These are phyloP conservation scores for Drosophila trapezifrons DNA, from an alignment of 1,140 invertebrate genomes.

Conservation along the genomic window DNA sequence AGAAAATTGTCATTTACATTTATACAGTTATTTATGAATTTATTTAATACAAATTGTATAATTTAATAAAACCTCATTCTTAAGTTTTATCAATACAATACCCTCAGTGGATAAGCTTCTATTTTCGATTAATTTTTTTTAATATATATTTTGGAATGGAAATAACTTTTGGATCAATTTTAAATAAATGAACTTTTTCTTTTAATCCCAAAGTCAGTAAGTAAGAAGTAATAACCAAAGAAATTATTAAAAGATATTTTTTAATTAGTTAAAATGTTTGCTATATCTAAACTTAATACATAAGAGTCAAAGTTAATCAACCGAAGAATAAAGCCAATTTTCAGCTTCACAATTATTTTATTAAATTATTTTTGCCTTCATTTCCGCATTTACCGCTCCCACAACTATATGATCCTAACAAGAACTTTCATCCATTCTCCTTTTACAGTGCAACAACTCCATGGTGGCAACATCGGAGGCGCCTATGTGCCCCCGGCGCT, in stretches of 20 bases:
- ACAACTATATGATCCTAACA: conserved; percentile 1
- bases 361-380: not conserved
- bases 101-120: no score
- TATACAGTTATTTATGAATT: not conserved
- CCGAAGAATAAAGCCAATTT: not conserved
- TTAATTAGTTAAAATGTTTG: not conserved
- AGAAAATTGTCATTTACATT: not conserved
- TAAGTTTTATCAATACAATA: no score
- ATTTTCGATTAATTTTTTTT: no score
- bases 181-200: not conserved
- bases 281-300: not conserved
- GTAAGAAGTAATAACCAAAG: not conserved
- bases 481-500: conserved; percentile 75
- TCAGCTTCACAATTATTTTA: not conserved
- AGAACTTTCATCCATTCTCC: not conserved
- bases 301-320: not conserved
- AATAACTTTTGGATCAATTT: not conserved
- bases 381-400: no score
- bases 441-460: conserved; percentile 77
- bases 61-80: not conserved
- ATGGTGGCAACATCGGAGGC: conserved; percentile 69
- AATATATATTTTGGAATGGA: no score
- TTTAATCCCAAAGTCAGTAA: not conserved
- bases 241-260: not conserved
- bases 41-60: not conserved